These are phyloP conservation scores for Spermophilus dauricus DNA, from an alignment of 2,113 vertebrate genomes.

Conservation along the genomic window DNA sequence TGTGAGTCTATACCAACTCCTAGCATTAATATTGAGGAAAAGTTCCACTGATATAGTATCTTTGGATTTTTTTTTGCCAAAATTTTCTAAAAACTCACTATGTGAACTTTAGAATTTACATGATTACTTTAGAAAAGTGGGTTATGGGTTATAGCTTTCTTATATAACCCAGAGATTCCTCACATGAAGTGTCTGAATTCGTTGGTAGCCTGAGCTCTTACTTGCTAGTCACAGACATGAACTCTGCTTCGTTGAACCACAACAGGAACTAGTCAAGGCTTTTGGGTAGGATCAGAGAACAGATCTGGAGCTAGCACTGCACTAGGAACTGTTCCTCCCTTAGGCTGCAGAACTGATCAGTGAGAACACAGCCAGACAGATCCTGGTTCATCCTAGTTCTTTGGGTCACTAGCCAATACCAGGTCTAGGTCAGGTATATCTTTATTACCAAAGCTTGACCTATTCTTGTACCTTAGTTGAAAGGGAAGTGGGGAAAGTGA, in stretches of 20 bases:
- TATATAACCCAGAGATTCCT: neutral
- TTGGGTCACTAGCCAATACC: neutral
- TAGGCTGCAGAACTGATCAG: neutral
- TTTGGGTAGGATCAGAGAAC: neutral
- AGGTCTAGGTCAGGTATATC: neutral
- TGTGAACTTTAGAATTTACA: neutral
- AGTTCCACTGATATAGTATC: neutral
- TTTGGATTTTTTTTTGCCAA: conserved; percentile 8
- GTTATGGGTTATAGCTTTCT: neutral
- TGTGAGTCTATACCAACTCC: neutral
- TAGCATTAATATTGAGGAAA: neutral
- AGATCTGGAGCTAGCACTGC: neutral
- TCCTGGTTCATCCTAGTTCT: neutral
- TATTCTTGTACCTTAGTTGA: neutral
- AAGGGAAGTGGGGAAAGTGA: neutral
- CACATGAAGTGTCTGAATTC: neutral
- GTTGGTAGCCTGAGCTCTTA: neutral
- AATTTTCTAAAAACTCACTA: neutral
- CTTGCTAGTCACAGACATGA: neutral
- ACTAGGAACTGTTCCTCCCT: neutral
- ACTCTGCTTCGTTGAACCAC: neutral
- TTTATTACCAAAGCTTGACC: neutral
- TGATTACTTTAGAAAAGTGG: neutral
- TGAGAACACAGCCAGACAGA: neutral
- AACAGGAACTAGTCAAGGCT: neutral